These are phyloP conservation scores for Limenitis camilla DNA, from an alignment of 2,888 invertebrate genomes.

Conservation along the genomic window DNA sequence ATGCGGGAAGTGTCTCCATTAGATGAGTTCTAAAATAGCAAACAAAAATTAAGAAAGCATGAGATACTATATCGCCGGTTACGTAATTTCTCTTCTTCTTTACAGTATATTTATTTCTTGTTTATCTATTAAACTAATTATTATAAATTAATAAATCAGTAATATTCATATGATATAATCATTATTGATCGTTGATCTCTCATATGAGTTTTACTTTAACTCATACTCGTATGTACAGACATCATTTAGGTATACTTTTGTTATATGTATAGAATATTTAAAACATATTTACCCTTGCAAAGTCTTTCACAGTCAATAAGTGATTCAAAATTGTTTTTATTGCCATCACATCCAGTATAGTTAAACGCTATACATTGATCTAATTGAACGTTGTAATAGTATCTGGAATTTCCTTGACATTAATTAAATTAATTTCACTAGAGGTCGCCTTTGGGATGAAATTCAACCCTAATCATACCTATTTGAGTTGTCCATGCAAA, in stretches of 20 bases:
- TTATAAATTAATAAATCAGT: too few relatives aligned
- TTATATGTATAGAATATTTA: neutral
- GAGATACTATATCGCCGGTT: too few relatives aligned
- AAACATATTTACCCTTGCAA: slow-evolving; percentile 40
- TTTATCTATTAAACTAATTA: too few relatives aligned
- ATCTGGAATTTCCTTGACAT: slow-evolving; percentile 34
- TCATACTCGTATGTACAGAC: too few relatives aligned
- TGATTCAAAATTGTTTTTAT: slow-evolving; percentile 44
- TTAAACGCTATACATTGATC: slow-evolving; percentile 40
- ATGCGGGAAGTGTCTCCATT: too few relatives aligned
- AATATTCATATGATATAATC: too few relatives aligned
- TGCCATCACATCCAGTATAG: slow-evolving; percentile 44
- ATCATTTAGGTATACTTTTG: neutral
- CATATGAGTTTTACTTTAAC: too few relatives aligned
- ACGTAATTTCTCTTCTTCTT: too few relatives aligned
- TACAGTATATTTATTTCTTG: too few relatives aligned
- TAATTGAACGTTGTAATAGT: slow-evolving; percentile 42
- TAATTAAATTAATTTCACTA: neutral
- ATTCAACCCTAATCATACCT: neutral
- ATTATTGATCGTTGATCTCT: too few relatives aligned
- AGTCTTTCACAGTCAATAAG: slow-evolving; percentile 39
- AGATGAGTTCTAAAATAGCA: too few relatives aligned
- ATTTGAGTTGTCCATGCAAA: neutral
- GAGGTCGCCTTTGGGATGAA: neutral
- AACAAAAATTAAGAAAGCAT: neutral